A percentile compares a stretch with the other conserved stretches of the same genome.
Conservation (phyloP, 2,888 invertebrate species). For the Phyto melanocephala region DNA sequence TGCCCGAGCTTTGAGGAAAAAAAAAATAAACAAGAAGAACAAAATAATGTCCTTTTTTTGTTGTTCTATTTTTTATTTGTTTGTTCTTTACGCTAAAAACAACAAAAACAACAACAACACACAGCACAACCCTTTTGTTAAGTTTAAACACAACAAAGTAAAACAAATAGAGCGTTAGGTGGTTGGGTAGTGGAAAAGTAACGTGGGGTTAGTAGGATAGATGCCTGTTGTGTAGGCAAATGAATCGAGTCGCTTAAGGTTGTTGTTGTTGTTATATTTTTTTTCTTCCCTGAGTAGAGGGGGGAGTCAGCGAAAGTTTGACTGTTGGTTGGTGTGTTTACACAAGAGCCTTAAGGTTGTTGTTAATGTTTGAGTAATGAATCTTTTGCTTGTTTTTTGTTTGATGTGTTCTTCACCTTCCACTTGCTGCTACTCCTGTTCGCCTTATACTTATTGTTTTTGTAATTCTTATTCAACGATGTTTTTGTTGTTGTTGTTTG, state of each 20-base stretch:
- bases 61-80: constrained; percentile 25
- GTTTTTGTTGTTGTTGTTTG: constrained; percentile 2
- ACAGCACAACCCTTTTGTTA: constrained; percentile 53
- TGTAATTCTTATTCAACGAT: background rate
- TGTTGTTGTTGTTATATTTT: background rate
- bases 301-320: background rate
- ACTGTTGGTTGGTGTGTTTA: constrained; percentile 10
- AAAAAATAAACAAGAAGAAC: too few species aligned
- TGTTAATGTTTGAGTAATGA: constrained; percentile 60
- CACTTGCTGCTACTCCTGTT: constrained; percentile 35
- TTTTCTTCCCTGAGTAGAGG: background rate
- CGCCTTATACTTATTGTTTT: background rate
- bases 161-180: constrained; percentile 43
- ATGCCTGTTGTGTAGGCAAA: background rate
- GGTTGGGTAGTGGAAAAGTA: background rate
- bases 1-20: constrained; percentile 13
- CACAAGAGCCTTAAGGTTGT: constrained; percentile 48
- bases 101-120: too few species aligned
- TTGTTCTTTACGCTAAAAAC: constrained; percentile 29
- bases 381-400: constrained; percentile 43
- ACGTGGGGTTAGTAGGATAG: background rate
- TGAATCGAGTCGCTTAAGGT: constrained; percentile 5
- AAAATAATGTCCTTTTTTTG: constrained; percentile 46
- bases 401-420: constrained; percentile 26
- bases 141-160: constrained; percentile 55